Base-by-base conservation (phyloP, 1,140 invertebrate species). In the Drosophila eugracilis region DNA sequence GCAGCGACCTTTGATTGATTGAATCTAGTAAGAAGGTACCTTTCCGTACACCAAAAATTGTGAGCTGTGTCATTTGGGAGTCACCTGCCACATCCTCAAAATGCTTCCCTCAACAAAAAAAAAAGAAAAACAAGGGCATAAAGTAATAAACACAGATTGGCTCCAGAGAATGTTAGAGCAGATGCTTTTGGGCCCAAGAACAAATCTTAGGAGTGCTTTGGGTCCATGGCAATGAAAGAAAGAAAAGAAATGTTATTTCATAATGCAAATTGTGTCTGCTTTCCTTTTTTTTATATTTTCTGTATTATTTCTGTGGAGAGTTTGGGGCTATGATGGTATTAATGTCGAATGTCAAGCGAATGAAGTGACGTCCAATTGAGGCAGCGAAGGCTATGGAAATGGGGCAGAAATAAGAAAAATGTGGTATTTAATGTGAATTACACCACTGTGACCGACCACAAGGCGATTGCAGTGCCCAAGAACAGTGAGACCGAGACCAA, bases 361-460 rank as follows among this genome's bases (percentile, higher is more conserved):
- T 78, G 77, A 81, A 72, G 70, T 78, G 83, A 75, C 65, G 74
- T 78, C 71, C 70, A 75, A 72, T 78, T 69, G 75, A 65, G 53
- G 26, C 22, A 6, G 12, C 44, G 21, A 30, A 48, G 58, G 42
- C 77, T 74, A 86, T 74, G 76, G 81, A 85, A 85, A 80, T 74
- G 53, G 52, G 26, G 50, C 47, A 44, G 59, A 80, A 90, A 90
- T 90, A 90, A 90, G 80, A 89, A 90, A 90, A 90, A 91, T 89
- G 80, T 54, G 78, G 89, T 73, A 89, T 91, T 91, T 91, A 91
- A 91, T 91, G 89, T 88, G 83, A 90, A 91, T 91, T 91, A 91
- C 78, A 90, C 89, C 89, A 84, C 83, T 90, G 89, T 90, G 89
- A 89, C 89, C 89, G 89, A 89, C 89, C 89, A 90, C 89, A 77